These are phyloP conservation scores for Dromiciops gliroides DNA, from an alignment of 2,113 vertebrate genomes.

Conservation along the genomic window DNA sequence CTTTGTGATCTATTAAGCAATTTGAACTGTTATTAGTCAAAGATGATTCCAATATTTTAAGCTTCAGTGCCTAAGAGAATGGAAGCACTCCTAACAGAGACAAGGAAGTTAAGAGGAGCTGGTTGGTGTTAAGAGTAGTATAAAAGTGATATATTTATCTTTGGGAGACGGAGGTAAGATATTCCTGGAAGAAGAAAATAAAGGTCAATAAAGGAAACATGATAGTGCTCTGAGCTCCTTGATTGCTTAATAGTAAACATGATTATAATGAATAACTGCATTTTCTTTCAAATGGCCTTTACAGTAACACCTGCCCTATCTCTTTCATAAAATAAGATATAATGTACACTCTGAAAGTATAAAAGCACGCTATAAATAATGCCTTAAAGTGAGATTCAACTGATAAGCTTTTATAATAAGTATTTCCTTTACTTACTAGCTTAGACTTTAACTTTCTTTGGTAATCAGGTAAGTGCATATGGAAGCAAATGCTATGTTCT, in stretches of 20 bases:
- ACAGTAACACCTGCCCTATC: no score
- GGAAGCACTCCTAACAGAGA: neutral
- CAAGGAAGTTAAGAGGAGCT: neutral
- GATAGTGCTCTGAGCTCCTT: no score
- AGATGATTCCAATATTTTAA: neutral
- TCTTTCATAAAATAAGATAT: no score
- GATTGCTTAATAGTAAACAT: neutral
- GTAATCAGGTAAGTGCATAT: neutral
- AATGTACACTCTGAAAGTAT: no score
- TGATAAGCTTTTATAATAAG: neutral
- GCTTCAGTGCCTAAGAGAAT: neutral
- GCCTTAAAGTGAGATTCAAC: no score
- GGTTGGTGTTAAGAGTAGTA: neutral
- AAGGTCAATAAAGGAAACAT: neutral
- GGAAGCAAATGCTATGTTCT: neutral
- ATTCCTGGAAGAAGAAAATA: neutral
- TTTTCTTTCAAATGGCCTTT: no score
- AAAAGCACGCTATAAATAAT: no score
- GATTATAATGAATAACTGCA: no score
- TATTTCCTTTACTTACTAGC: neutral
- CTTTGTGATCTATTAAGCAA: neutral
- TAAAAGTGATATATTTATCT: neutral
- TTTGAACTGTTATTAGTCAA: no score
- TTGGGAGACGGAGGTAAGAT: neutral
- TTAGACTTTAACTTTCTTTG: neutral